A percentile compares a stretch with the other conserved stretches of the same genome.
Conservation (phyloP, 2,888 invertebrate species). For the Diachrysia chrysitis region DNA sequence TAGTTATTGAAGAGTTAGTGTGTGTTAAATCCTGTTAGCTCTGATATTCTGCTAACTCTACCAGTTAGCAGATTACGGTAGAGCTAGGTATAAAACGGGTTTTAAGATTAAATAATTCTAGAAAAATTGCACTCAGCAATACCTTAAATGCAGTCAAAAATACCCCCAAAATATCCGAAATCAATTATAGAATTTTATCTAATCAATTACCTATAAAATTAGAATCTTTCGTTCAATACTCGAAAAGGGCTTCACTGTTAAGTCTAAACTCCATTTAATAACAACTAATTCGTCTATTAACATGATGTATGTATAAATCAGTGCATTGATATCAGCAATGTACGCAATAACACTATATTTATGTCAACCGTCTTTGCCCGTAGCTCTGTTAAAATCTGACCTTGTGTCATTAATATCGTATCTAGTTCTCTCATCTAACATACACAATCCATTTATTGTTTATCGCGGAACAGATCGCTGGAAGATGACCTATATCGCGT, state of each 20-base stretch:
- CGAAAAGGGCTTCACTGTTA: slow-evolving; percentile 4
- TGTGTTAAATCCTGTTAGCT: too few species aligned
- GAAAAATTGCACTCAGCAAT: too few species aligned
- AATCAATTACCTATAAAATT: too few species aligned
- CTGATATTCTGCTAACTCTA: too few species aligned
- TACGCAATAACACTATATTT: slow-evolving; percentile 13
- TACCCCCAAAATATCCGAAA: too few species aligned
- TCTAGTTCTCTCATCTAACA: background rate
- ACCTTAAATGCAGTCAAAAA: too few species aligned
- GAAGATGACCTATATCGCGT: slow-evolving; percentile 7
- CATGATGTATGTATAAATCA: slow-evolving; percentile 41
- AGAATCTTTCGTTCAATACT: too few species aligned
- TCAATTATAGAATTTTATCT: too few species aligned
- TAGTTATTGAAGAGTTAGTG: too few species aligned
- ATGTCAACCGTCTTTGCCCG: slow-evolving; percentile 12
- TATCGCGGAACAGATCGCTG: background rate
- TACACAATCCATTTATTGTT: background rate
- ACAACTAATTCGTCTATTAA: background rate
- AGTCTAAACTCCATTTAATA: slow-evolving; percentile 10
- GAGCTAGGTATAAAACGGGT: too few species aligned
- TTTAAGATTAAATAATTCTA: too few species aligned
- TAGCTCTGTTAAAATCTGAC: slow-evolving; percentile 23
- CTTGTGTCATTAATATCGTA: slow-evolving; percentile 14
- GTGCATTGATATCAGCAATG: slow-evolving; percentile 22
- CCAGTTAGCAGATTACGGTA: too few species aligned